A percentile compares a stretch with the other conserved stretches of the same genome.
Conservation (phyloP, 2,797 vertebrate species). For the Falco berigora region DNA sequence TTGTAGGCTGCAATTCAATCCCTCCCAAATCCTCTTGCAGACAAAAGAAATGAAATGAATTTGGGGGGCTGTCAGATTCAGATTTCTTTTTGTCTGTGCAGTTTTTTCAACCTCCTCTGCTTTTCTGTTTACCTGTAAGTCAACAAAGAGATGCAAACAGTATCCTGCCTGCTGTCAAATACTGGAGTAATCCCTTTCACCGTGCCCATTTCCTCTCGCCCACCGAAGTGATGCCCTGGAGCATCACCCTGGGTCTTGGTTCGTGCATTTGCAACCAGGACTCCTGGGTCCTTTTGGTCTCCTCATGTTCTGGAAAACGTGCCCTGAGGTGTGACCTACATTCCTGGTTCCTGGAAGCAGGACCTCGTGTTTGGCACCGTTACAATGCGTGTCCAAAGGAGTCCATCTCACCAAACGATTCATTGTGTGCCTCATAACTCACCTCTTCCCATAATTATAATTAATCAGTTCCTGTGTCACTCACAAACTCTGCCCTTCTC, state of each 20-base stretch:
- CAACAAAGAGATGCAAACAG: neutral
- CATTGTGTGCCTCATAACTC: neutral
- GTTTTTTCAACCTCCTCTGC: neutral
- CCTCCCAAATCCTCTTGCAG: neutral
- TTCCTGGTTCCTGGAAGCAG: neutral
- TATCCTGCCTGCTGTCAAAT: neutral
- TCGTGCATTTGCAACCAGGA: neutral
- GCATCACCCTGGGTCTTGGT: neutral
- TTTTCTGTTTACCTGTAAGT: neutral
- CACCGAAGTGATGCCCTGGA: rapidly evolving
- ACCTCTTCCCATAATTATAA: neutral
- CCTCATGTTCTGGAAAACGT: neutral
- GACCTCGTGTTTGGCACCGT: neutral
- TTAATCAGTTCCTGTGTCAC: neutral
- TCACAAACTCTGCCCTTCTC: neutral
- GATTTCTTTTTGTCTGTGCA: neutral
- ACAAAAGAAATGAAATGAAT: neutral
- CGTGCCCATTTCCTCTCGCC: rapidly evolving
- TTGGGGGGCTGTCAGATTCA: neutral
- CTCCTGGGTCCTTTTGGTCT: neutral
- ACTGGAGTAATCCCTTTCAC: neutral
- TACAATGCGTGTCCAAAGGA: neutral
- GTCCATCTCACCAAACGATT: neutral
- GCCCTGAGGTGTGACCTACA: neutral
- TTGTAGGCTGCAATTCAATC: neutral